Percentiles rank a stretch among this genome's conserved stretches.
Evolutionary conservation across 2,113 vertebrate genomes (phyloP).

Genomic region (Dromas ardeola): DNA sequence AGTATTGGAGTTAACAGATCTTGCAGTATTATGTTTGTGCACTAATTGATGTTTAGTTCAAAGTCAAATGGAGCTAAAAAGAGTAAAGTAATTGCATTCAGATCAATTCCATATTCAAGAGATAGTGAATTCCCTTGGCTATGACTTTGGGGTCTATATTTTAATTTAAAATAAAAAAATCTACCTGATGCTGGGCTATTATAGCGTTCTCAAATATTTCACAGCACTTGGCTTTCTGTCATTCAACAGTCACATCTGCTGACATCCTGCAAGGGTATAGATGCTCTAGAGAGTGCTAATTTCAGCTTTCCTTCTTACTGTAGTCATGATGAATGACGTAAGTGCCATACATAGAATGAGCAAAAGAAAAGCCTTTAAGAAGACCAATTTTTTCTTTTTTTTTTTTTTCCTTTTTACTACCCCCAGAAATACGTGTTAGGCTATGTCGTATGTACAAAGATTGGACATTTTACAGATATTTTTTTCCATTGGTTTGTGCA

Average conservation of each 20-base stretch:
- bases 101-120: constrained; percentile 1
- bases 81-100: constrained; percentile 34
- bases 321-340: accelerated
- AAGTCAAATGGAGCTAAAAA: constrained; percentile 16
- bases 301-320: background rate
- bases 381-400: accelerated
- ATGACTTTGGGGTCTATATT: background rate
- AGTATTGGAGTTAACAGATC: constrained; percentile 12
- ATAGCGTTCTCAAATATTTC: background rate
- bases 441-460: accelerated
- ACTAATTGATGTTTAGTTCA: constrained; percentile 39
- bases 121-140: background rate
- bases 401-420: background rate
- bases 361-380: background rate
- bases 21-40: background rate
- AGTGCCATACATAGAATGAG: background rate
- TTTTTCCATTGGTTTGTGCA: background rate
- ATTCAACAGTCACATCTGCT: background rate
- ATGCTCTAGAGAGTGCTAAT: background rate
- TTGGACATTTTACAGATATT: accelerated
- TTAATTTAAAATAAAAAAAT: background rate
- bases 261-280: background rate
- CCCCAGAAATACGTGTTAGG: background rate
- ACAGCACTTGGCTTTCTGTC: background rate
- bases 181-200: background rate